Evolutionary conservation across 2,797 vertebrate genomes (phyloP).

Genomic region (Octomys mimax): DNA sequence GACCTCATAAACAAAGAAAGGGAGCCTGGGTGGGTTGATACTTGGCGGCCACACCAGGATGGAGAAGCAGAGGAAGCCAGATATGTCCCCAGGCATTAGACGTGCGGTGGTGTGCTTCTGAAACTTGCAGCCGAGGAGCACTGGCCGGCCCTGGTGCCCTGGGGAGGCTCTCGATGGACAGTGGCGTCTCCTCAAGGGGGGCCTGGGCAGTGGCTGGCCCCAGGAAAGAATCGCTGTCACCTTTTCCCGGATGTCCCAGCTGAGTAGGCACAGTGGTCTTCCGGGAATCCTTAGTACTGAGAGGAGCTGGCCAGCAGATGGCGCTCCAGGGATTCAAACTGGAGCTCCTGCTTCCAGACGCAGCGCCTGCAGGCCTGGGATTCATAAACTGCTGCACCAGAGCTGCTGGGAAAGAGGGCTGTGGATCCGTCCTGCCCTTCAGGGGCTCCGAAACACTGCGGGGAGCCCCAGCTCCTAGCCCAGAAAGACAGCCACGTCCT

Average conservation of each 20-base stretch:
- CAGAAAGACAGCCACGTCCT: not conserved
- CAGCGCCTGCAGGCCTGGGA: not conserved
- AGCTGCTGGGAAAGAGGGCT: not conserved
- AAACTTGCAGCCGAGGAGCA: not conserved
- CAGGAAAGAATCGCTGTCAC: not conserved
- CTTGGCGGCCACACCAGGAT: fast-evolving
- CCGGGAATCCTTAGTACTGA: not conserved
- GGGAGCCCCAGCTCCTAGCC: not conserved
- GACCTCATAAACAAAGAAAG: not conserved
- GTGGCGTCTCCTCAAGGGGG: fast-evolving
- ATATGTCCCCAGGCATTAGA: not conserved
- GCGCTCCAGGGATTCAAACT: constrained; percentile 80
- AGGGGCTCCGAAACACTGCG: not conserved
- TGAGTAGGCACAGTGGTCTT: fast-evolving
- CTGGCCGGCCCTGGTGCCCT: not conserved
- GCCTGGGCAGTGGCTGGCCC: not conserved
- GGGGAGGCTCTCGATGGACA: not conserved
- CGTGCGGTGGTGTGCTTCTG: not conserved
- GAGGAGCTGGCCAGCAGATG: constrained; percentile 78
- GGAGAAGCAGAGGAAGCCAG: not conserved
- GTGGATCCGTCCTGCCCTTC: fast-evolving
- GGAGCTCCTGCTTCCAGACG: fast-evolving
- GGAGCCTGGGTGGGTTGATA: not conserved
- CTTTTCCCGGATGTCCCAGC: fast-evolving
- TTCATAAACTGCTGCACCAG: not conserved